Evolutionary conservation across 1,140 invertebrate genomes (phyloP).

Genomic region (Cecropterus lyciades): DNA sequence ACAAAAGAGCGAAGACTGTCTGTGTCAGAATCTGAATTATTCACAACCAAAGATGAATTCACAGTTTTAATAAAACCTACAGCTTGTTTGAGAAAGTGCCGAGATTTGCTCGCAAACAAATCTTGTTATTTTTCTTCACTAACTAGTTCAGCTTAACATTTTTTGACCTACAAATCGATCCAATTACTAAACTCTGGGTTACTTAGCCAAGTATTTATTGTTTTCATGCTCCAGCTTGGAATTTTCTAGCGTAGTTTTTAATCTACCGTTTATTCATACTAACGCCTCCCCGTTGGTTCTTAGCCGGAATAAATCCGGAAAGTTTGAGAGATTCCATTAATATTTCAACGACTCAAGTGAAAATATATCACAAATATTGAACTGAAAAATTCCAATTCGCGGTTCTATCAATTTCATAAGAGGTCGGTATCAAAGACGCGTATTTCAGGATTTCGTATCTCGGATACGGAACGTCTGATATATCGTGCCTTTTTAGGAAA

Average conservation of each 20-base stretch:
- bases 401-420: slow-evolving; percentile 46
- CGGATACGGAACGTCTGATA: slow-evolving; percentile 10
- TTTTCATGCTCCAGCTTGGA: slow-evolving; percentile 18
- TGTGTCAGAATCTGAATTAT: too few relatives aligned
- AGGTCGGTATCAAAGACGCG: slow-evolving; percentile 41
- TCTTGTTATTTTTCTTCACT: slow-evolving; percentile 28
- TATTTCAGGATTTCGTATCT: slow-evolving; percentile 41
- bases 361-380: slow-evolving; percentile 54
- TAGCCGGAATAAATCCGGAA: slow-evolving; percentile 40
- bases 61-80: slow-evolving; percentile 10
- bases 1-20: too few relatives aligned
- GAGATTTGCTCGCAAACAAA: slow-evolving; percentile 23
- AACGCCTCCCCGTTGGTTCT: slow-evolving; percentile 25
- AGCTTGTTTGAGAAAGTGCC: slow-evolving; percentile 10
- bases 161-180: slow-evolving; percentile 30
- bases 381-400: slow-evolving; percentile 45
- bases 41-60: slow-evolving; percentile 5
- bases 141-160: slow-evolving; percentile 22
- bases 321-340: slow-evolving; percentile 52
- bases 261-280: slow-evolving; percentile 32
- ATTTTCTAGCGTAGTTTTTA: slow-evolving; percentile 25
- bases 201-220: slow-evolving; percentile 35
- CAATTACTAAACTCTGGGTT: slow-evolving; percentile 33
- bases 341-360: slow-evolving; percentile 51
- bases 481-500: slow-evolving; percentile 3